Evolutionary conservation across 2,113 vertebrate species (phyloP).

Genomic region (Thomomys bottae): DNA sequence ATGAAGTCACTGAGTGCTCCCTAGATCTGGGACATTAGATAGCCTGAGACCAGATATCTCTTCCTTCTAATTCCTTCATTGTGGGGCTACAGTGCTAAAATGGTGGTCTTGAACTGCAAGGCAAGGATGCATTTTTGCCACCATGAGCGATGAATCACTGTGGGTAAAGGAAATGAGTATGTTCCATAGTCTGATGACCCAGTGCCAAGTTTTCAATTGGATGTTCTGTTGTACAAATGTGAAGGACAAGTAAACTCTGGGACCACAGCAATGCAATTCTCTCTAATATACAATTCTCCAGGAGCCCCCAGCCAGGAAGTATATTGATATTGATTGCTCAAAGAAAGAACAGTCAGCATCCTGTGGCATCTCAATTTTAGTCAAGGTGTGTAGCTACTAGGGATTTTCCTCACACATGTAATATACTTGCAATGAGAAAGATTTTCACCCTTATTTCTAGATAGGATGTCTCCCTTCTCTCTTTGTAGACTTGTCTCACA

Average conservation of each 20-base stretch:
- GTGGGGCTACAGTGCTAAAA: neutral
- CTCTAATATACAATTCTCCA: too few species aligned
- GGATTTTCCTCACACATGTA: neutral
- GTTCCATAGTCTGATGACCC: neutral
- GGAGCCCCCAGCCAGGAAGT: too few species aligned
- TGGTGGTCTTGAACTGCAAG: too few species aligned
- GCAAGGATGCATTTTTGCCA: neutral
- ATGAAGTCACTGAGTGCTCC: too few species aligned
- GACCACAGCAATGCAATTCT: accelerated
- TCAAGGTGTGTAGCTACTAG: neutral
- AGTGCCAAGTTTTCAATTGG: neutral
- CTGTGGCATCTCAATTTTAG: neutral
- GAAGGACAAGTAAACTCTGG: neutral
- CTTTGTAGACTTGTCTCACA: neutral
- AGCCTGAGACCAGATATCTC: too few species aligned
- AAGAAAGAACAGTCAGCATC: too few species aligned
- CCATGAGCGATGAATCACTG: accelerated
- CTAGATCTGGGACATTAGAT: neutral
- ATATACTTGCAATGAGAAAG: neutral
- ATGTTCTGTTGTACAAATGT: neutral
- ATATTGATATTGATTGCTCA: too few species aligned
- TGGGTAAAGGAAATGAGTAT: neutral
- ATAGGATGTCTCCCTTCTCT: neutral
- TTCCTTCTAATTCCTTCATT: neutral
- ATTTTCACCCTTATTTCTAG: neutral